Evolutionary conservation across 2,888 invertebrate genomes (phyloP), one percentile per base, ranked within the genome.

Genomic region (Oxytorus armatus): DNA sequence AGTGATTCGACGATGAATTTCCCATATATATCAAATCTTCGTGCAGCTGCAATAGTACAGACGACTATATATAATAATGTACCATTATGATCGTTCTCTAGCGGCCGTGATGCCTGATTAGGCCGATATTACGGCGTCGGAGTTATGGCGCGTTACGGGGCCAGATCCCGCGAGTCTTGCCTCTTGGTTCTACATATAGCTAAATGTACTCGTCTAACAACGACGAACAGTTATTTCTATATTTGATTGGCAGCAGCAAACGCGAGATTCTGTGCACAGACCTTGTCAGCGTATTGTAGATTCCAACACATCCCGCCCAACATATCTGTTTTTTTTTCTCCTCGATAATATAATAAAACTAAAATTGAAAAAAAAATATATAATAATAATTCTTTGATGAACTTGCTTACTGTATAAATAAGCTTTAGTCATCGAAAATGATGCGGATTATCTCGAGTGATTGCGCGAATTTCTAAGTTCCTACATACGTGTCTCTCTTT

Each of bases 21-120:
- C 2, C 14, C 3, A 0, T 16, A 29, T 11, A 14, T 11, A n/a
- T 25, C 8, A 21, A 42, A 5, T n/a, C 3, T n/a, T 61, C 0
- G 59, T 14, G 10, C 8, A 42, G 10, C 33, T 61, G 42, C 23
- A 21, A 23, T 21, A 61, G 8, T 16, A 16, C 47, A 18, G 16
- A n/a, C n/a, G n/a, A 18, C 7, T 18, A 39, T 23, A 14, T 36
- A 10, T 49, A 23, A 14, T 68, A 39, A 39, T 39, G 42, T 11
- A 36, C 51, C 21, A 59, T 29, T 51, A 33, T 25, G 72, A 69
- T 68, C 39, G 74, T 68, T 63, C 47, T 29, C 59, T 63, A 44
- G 39, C 53, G 75, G 61, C 63, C 53, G 51, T 61, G 76, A 70
- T 65, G 75, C 66, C 76, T 76, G 79, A 79, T 79, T 79, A 76